Conservation (phyloP, 2,113 vertebrate species). For the Psophia crepitans region DNA sequence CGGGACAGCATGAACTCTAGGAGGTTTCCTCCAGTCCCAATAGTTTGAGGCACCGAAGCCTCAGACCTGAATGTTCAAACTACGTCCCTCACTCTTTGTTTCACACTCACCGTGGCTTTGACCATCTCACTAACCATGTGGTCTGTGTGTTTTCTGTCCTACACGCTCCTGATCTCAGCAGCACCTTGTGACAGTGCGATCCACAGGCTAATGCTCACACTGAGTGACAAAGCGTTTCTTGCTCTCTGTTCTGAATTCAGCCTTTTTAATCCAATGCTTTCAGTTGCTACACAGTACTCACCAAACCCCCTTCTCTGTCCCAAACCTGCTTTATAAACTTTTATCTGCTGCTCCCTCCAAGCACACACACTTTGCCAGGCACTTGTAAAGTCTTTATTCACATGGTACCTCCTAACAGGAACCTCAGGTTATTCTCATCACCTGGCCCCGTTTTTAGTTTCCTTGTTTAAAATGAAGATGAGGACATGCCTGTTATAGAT, state of each 20-base stretch:
- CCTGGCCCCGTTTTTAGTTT: neutral
- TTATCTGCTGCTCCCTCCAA: neutral
- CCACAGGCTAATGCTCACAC: neutral
- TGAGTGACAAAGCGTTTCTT: neutral
- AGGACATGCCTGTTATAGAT: neutral
- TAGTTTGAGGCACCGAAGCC: neutral
- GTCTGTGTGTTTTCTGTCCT: neutral
- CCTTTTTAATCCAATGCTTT: neutral
- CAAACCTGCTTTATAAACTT: neutral
- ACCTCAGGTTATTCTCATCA: neutral
- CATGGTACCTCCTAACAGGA: neutral
- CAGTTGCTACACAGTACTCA: neutral
- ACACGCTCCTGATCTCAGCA: neutral
- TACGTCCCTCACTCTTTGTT: neutral
- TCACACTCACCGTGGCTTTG: neutral
- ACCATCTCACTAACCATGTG: neutral
- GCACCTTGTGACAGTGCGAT: neutral
- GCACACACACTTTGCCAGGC: neutral
- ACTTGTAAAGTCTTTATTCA: neutral
- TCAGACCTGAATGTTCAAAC: accelerated
- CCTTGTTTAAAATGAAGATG: neutral
- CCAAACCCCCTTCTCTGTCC: neutral
- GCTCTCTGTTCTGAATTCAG: neutral
- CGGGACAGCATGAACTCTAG: neutral
- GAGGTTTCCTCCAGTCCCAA: neutral